A percentile compares a stretch with the other conserved stretches of the same genome.
phyloP scores from a whole-genome alignment of 1,140 invertebrate species.

The Halyomorpha halys region DNA sequence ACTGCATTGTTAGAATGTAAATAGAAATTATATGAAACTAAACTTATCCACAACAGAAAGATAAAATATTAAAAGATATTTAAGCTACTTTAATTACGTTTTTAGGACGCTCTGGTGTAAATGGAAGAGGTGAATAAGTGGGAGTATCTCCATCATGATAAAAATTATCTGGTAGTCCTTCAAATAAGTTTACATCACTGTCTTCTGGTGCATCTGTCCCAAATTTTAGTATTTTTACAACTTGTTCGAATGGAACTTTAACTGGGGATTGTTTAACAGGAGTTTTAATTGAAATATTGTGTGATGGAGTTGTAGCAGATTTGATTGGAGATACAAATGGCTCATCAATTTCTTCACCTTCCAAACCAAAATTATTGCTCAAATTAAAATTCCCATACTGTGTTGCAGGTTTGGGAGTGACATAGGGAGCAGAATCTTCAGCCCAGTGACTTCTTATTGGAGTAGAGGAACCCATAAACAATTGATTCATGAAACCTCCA shows the following conservation, averaged over 20 bases:
- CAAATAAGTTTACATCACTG: neutral
- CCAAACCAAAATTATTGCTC: conserved; percentile 25
- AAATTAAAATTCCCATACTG: conserved; percentile 4
- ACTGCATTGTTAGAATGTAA: neutral
- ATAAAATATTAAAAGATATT: neutral
- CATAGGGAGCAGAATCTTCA: neutral
- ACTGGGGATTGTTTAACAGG: neutral
- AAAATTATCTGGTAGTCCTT: neutral
- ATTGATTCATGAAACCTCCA: neutral
- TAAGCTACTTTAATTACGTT: neutral
- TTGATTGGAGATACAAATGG: conserved; percentile 27
- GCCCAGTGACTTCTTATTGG: neutral
- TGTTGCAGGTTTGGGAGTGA: neutral
- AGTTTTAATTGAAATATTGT: neutral
- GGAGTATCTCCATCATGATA: neutral
- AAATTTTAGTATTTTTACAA: conserved; percentile 14
- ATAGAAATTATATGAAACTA: neutral
- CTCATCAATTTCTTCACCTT: conserved; percentile 24
- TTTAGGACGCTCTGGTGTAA: neutral
- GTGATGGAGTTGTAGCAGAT: neutral
- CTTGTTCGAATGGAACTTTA: conserved; percentile 5
- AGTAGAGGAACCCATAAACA: neutral
- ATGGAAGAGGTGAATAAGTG: neutral
- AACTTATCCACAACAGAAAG: neutral
- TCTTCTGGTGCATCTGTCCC: neutral